These are phyloP conservation scores for Channa maculata DNA, from an alignment of 2,113 vertebrate species.

Conservation along the genomic window DNA sequence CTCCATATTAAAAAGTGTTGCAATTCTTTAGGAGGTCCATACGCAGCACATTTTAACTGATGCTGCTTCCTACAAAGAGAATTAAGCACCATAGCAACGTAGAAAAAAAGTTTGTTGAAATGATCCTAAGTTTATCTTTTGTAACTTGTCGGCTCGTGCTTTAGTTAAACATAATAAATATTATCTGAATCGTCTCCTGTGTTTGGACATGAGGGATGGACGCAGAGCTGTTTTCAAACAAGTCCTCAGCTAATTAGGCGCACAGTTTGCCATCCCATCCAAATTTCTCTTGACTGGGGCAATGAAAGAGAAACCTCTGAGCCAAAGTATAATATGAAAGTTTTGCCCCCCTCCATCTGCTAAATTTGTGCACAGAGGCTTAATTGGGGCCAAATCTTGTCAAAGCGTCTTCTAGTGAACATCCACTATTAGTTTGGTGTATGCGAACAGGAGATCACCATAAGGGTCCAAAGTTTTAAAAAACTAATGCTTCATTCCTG, in stretches of 20 bases:
- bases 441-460: constrained; percentile 54
- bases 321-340: constrained; percentile 69
- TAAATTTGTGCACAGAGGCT: constrained; percentile 66
- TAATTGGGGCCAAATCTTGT: constrained; percentile 79
- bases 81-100: neutral
- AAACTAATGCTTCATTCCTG: constrained; percentile 49
- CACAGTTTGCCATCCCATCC: constrained; percentile 67
- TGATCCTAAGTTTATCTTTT: neutral
- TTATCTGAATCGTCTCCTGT: constrained; percentile 20
- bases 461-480: constrained; percentile 54
- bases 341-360: constrained; percentile 72
- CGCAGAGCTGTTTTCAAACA: constrained; percentile 29
- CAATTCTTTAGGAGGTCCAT: too few species aligned
- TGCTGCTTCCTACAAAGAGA: neutral
- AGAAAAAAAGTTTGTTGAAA: neutral
- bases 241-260: constrained; percentile 64
- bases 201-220: constrained; percentile 57
- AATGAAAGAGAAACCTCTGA: constrained; percentile 69
- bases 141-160: neutral
- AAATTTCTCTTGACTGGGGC: constrained; percentile 69
- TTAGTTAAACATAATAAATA: constrained; percentile 26
- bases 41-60: neutral
- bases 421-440: constrained; percentile 49
- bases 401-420: constrained; percentile 62
- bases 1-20: too few species aligned